A percentile compares a stretch with the other conserved stretches of the same genome.
These are phyloP conservation scores for Eupsittula cactorum DNA, from an alignment of 2,113 vertebrate genomes.

Conservation along the genomic window DNA sequence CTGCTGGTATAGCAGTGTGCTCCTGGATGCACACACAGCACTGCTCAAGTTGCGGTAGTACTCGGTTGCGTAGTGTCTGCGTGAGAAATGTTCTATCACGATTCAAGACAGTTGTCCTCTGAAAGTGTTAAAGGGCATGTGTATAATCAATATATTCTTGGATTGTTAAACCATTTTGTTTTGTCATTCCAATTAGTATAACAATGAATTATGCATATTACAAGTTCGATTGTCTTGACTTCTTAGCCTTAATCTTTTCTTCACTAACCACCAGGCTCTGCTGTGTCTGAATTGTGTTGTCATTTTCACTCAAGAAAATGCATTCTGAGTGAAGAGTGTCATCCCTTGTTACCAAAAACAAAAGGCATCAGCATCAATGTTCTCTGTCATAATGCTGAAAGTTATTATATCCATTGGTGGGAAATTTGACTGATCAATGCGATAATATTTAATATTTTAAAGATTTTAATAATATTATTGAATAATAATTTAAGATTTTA, in stretches of 20 bases:
- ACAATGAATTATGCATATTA: not conserved
- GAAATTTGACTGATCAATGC: not conserved
- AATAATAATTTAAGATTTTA: not conserved
- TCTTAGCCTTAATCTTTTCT: not conserved
- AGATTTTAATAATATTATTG: too few species aligned
- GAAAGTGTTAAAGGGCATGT: not conserved
- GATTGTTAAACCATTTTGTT: not conserved
- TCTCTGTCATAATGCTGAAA: not conserved
- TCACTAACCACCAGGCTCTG: not conserved
- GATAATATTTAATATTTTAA: not conserved
- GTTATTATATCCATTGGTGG: not conserved
- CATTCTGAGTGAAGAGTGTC: not conserved
- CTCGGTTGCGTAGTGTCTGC: not conserved
- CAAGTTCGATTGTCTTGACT: not conserved
- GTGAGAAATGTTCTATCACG: fast-evolving
- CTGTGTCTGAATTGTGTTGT: fast-evolving
- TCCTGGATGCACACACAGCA: fast-evolving
- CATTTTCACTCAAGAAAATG: not conserved
- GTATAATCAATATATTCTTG: not conserved
- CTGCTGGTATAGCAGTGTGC: fast-evolving
- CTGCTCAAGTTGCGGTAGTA: not conserved
- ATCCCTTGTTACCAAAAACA: not conserved
- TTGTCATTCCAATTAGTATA: not conserved
- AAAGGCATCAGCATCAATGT: not conserved
- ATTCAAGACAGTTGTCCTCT: not conserved